Evolutionary conservation across 2,888 invertebrate genomes (phyloP), one percentile per base, ranked within the genome.

Genomic region (Diaperis boleti): DNA sequence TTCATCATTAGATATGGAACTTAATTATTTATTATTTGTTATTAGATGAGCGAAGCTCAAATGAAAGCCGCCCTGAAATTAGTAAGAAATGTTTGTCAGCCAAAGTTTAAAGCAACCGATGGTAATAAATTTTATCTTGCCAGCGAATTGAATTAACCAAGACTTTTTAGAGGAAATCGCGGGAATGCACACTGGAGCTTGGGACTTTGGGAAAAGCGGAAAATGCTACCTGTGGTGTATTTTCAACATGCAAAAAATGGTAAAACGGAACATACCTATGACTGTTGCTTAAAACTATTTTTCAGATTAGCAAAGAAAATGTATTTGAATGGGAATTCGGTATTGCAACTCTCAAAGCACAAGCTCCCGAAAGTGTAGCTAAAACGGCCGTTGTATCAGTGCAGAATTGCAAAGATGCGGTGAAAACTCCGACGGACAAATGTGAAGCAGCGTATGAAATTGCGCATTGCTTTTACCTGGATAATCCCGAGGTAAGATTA

Each of bases 31-130:
- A n/a, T n/a, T n/a, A n/a, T n/a, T n/a, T n/a, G n/a, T n/a, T 5
- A 15, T n/a, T 18, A 52, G 78, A 74, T 79, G 74, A 70, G 70
- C 7, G 78, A 79, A 61, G 87, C 88, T 59, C 90, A 91, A 78
- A 82, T 91, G 74, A 84, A 77, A 72, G 84, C 86, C 11, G 85
- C 89, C 0, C 85, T 85, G 0, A 87, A 85, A 76, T 81, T 87
- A 72, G 84, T 90, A 79, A 81, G 89, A 44, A 89, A 88, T 72
- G 81, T 86, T 0, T 91, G 90, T 69, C 82, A 85, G 62, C 86
- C 87, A 1, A 91, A 90, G 81, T 84, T 83, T 56, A 86, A 86
- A 69, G 83, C 81, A 4, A 82, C 83, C 39, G 82, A 85, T 67
- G 88, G 88, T 88, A 26, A 26, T 8, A 1, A 20, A 26, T 26